Conservation (phyloP, 2,797 vertebrate species). For the Sebastes matsubarae region DNA sequence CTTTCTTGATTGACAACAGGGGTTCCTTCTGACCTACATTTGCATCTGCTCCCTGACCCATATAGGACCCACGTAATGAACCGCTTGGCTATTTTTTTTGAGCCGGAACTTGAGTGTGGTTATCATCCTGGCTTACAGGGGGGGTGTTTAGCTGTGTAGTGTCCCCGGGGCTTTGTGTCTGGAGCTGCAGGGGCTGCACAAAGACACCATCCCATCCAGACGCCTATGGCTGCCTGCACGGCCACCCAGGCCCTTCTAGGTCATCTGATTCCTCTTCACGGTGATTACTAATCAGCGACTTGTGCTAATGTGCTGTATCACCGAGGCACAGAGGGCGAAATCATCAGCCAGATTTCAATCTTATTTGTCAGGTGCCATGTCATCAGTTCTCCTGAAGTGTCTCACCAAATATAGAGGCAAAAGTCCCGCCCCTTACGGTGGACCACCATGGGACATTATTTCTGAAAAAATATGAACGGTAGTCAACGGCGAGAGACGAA, state of each 20-base stretch:
- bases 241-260: conserved; percentile 58
- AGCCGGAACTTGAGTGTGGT: conserved; percentile 52
- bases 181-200: conserved; percentile 63
- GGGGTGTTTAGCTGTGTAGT: conserved; percentile 34
- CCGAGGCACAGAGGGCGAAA: conserved; percentile 2
- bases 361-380: conserved; percentile 38
- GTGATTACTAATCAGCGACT: conserved; percentile 57
- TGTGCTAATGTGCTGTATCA: conserved; percentile 47
- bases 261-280: conserved; percentile 71
- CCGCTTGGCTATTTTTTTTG: conserved; percentile 31
- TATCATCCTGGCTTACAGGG: conserved; percentile 33
- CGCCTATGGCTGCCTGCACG: conserved; percentile 6
- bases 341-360: conserved; percentile 51
- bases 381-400: conserved; percentile 48
- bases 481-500: no score
- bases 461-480: no score
- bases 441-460: no score
- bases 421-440: no score
- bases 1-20: conserved; percentile 77
- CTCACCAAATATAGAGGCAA: conserved; percentile 33
- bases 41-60: conserved; percentile 83
- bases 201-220: conserved; percentile 55
- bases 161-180: conserved; percentile 76
- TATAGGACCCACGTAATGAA: conserved; percentile 76
- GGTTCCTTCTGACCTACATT: conserved; percentile 82